phyloP scores from a whole-genome alignment of 2,888 invertebrate genomes.

The Artemia sp. region DNA sequence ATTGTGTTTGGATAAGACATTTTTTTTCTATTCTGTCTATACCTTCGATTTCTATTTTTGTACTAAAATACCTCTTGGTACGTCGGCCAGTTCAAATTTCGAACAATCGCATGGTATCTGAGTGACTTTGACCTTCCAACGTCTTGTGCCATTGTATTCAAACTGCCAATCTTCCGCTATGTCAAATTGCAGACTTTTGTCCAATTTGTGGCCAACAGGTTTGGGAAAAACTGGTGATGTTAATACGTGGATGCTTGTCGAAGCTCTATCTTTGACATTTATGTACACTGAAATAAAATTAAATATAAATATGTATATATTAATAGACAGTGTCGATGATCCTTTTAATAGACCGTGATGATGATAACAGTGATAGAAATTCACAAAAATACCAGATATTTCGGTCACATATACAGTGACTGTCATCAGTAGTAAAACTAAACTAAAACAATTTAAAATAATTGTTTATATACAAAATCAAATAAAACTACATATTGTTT shows the following conservation, averaged over 20 bases:
- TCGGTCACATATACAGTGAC: too few relatives aligned
- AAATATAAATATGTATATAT: background rate
- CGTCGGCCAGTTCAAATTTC: background rate
- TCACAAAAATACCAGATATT: too few relatives aligned
- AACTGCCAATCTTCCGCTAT: background rate
- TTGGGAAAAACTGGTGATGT: background rate
- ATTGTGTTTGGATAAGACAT: too few relatives aligned
- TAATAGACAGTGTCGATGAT: too few relatives aligned
- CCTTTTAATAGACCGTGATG: too few relatives aligned
- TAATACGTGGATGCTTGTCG: background rate
- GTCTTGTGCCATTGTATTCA: constrained; percentile 1
- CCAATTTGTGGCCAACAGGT: background rate
- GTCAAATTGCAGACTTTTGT: background rate
- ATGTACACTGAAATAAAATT: background rate
- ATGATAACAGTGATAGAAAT: too few relatives aligned
- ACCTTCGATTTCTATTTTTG: too few relatives aligned
- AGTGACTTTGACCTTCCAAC: background rate
- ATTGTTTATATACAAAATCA: too few relatives aligned
- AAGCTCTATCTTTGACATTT: constrained; percentile 11
- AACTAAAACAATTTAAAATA: too few relatives aligned
- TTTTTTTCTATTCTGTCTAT: too few relatives aligned
- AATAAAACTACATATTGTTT: too few relatives aligned
- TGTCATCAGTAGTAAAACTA: too few relatives aligned
- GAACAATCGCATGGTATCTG: background rate
- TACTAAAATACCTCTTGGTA: background rate